Evolutionary conservation across 2,113 vertebrate species (phyloP).

Genomic region (Lipophrys pholis): DNA sequence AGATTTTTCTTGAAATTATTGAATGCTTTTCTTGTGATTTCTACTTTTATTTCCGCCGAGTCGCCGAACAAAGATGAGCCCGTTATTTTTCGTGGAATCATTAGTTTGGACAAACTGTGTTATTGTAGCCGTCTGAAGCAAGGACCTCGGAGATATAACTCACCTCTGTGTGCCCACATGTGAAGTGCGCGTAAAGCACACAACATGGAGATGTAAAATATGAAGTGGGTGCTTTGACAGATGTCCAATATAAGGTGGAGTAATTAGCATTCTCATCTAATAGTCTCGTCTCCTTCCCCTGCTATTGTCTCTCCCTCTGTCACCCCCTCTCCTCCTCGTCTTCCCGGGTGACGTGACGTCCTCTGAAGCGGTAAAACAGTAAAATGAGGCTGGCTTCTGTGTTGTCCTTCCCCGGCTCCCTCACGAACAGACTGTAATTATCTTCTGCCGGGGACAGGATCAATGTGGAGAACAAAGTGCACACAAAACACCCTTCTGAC

Average conservation of each 20-base stretch:
- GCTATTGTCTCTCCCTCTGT: conserved; percentile 50
- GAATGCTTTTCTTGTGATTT: conserved; percentile 41
- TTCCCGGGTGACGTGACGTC: conserved; percentile 71
- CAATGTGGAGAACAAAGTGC: conserved; percentile 83
- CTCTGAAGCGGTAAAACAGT: conserved; percentile 72
- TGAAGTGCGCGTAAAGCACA: conserved; percentile 25
- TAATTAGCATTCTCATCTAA: conserved; percentile 73
- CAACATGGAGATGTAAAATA: conserved; percentile 39
- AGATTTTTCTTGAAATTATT: conserved; percentile 61
- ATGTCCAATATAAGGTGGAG: conserved; percentile 60
- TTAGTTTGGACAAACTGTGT: conserved; percentile 35
- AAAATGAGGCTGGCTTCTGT: conserved; percentile 73
- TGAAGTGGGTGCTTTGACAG: conserved; percentile 67
- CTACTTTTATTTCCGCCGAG: conserved; percentile 20
- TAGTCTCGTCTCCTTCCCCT: conserved; percentile 47
- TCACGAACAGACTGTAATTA: conserved; percentile 82
- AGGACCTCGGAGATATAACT: conserved; percentile 13
- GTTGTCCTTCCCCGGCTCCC: conserved; percentile 70
- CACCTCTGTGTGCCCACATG: background rate
- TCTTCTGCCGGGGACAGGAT: conserved; percentile 79
- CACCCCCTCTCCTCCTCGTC: conserved; percentile 24
- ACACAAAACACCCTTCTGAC: conserved; percentile 74
- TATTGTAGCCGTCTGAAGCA: conserved; percentile 46
- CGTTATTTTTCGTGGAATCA: conserved; percentile 6
- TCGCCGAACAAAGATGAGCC: conserved; percentile 31